phyloP scores from a whole-genome alignment of 2,113 vertebrate genomes.

The Chaetops frenatus region DNA sequence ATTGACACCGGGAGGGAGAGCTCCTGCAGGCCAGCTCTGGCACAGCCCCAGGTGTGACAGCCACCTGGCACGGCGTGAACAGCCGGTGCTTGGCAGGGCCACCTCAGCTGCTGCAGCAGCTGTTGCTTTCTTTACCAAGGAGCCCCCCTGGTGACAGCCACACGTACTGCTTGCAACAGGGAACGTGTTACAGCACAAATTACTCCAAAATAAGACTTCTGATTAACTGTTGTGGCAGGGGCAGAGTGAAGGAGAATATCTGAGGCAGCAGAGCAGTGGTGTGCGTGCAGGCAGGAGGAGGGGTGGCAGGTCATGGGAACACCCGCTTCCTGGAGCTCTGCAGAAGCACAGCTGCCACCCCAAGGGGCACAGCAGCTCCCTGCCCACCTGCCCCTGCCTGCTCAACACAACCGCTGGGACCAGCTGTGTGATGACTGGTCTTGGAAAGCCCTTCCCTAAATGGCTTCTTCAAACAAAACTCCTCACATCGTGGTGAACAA shows the following conservation, averaged over 20 bases:
- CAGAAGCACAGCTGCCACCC: neutral
- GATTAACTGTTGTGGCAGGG: neutral
- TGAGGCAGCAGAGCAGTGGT: fast-evolving
- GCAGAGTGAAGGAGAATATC: neutral
- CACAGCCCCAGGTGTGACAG: neutral
- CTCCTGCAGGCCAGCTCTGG: neutral
- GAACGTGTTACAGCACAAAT: neutral
- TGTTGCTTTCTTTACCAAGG: neutral
- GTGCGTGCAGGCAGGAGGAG: neutral
- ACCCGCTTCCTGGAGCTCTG: neutral
- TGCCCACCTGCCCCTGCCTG: neutral
- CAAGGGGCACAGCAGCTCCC: neutral
- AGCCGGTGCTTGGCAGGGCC: fast-evolving
- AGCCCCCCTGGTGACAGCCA: slow-evolving; percentile 1
- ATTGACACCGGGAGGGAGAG: neutral
- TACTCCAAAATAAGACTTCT: neutral
- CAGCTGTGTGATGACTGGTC: fast-evolving
- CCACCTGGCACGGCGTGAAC: neutral
- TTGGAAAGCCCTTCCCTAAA: neutral
- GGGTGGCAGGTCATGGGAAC: neutral
- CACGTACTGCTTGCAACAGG: neutral
- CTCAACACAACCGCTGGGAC: neutral
- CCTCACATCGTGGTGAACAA: neutral
- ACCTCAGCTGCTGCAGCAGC: neutral
- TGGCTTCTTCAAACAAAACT: neutral